Conservation (phyloP, 2,888 invertebrate species). For the Palloptera scutellata region DNA sequence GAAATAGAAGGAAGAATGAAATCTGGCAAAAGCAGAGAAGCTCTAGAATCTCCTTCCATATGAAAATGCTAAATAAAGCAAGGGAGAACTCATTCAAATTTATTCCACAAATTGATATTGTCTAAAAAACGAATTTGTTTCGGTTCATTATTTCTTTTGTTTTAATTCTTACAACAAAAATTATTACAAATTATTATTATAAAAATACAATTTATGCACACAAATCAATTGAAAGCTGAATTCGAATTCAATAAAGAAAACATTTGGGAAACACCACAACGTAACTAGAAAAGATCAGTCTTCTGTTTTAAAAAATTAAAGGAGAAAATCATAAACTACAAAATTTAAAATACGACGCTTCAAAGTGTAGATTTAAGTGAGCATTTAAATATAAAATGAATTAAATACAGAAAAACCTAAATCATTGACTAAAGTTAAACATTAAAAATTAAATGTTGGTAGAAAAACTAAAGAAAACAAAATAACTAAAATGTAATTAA, state of each 20-base stretch:
- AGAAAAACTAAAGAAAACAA: conserved; percentile 38
- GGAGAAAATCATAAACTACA: background rate
- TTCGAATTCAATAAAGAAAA: background rate
- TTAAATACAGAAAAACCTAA: conserved; percentile 4
- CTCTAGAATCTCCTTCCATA: too few relatives aligned
- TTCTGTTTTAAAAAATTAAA: background rate
- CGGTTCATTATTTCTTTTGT: too few relatives aligned
- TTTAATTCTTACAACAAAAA: too few relatives aligned
- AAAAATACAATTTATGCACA: background rate
- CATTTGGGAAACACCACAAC: conserved; percentile 3
- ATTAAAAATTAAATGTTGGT: conserved; percentile 39
- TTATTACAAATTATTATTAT: too few relatives aligned
- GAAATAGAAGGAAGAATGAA: too few relatives aligned
- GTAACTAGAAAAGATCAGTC: conserved; percentile 16
- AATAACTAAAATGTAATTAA: conserved; percentile 33
- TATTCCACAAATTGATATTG: too few relatives aligned
- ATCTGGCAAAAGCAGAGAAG: too few relatives aligned
- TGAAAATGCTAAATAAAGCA: too few relatives aligned
- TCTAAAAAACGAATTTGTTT: too few relatives aligned
- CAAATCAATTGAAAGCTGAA: background rate
- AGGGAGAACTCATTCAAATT: too few relatives aligned
- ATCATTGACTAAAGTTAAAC: conserved; percentile 33
- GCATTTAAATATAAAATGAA: background rate
- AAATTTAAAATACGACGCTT: background rate
- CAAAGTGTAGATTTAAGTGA: background rate